Conservation (phyloP, 2,888 invertebrate species). For the Calameuta filiformis region DNA sequence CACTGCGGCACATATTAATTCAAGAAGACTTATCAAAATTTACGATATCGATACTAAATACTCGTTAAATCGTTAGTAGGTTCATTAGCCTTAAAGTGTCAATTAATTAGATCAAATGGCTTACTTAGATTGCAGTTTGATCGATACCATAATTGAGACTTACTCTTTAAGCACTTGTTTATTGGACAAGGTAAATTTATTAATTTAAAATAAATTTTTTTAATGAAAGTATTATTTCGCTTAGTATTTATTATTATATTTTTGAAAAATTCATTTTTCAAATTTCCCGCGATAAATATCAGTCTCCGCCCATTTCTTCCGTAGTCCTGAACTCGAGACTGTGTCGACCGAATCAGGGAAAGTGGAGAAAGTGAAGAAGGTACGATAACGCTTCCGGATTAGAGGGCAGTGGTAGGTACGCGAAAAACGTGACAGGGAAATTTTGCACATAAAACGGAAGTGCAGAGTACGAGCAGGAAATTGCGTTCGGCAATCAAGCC, state of each 20-base stretch:
- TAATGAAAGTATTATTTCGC: no score
- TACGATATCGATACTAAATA: neutral
- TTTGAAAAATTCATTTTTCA: neutral
- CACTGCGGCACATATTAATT: neutral
- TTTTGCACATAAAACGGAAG: slow-evolving; percentile 7
- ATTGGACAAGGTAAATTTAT: neutral
- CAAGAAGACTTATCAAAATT: neutral
- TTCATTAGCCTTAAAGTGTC: no score
- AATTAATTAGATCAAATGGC: neutral
- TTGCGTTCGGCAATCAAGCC: slow-evolving; percentile 56
- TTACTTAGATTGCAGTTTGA: neutral
- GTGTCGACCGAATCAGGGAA: neutral
- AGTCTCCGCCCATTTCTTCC: no score
- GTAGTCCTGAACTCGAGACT: neutral
- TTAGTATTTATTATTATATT: no score
- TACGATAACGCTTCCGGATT: neutral
- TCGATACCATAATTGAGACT: neutral
- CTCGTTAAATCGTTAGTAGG: neutral
- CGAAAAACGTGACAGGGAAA: neutral
- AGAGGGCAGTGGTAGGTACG: neutral
- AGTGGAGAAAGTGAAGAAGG: neutral
- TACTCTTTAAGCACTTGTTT: neutral
- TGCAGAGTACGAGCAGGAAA: slow-evolving; percentile 43
- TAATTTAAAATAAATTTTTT: no score
- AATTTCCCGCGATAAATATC: neutral